Evolutionary conservation across 1,140 invertebrate genomes (phyloP).

Genomic region (Caenorhabditis tropicalis): DNA sequence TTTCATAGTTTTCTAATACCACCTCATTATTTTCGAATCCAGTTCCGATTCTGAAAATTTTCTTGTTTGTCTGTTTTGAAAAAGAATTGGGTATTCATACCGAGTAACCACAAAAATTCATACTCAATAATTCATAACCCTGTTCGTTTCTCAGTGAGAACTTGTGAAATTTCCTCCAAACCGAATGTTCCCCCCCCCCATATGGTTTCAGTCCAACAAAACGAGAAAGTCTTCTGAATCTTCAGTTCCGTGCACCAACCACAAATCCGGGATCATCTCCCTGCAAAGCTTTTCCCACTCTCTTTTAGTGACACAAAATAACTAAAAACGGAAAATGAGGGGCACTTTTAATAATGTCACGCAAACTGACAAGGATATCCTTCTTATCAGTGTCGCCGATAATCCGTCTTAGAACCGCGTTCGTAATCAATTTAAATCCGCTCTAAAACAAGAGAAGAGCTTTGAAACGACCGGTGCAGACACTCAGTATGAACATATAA

Average conservation of each 20-base stretch:
- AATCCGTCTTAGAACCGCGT: neutral
- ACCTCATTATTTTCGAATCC: neutral
- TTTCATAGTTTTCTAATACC: neutral
- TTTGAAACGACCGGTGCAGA: no score
- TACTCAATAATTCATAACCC: neutral
- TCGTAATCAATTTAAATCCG: neutral
- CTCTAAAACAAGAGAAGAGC: neutral
- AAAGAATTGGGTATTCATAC: no score
- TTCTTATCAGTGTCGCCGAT: neutral
- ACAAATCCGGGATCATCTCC: constrained; percentile 20
- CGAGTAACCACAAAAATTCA: neutral
- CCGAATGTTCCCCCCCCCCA: no score
- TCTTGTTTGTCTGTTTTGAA: no score
- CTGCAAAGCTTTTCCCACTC: neutral
- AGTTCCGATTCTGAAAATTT: neutral
- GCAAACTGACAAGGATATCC: neutral
- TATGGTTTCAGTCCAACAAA: no score
- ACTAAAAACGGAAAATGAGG: no score
- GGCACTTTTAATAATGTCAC: neutral
- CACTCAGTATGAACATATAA: no score
- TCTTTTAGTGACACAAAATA: constrained; percentile 6
- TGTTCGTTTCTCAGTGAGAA: no score
- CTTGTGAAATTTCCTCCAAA: neutral
- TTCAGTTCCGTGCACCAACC: neutral
- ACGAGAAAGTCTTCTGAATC: no score